Base-by-base conservation (phyloP, 2,797 vertebrate genomes). In the Anguilla megastoma region DNA sequence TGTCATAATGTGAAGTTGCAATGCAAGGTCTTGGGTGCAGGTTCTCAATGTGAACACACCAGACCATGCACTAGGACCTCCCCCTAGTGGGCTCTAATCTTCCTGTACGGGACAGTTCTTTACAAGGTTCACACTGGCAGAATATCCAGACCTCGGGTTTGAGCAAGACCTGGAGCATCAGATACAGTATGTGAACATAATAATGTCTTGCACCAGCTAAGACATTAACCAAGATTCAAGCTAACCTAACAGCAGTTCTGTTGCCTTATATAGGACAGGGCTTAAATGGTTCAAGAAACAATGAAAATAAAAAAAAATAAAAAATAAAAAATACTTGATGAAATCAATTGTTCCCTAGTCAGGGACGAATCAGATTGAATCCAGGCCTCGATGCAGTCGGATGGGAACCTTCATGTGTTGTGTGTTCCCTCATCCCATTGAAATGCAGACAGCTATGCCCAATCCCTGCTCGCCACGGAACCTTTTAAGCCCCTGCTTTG, bases 401-500 rank as follows among this genome's bases (percentile, higher is more conserved):
- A 82, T 48, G 82, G 82, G 60, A 85, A 24, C 1, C 18, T 71
- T 87, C 33, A n/a, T 84, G 79, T 21, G 76, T 83, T 83, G 79
- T 66, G 54, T 9, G 33, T 63, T 82, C 56, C 56, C 87, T 90
- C 85, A 85, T 92, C 91, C 89, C 88, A 63, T 74, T 90, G 88
- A 90, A 93, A 80, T 60, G 60, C 60, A 60, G 80, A 86, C 87
- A 91, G 88, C 58, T 45, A 84, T 82, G 88, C 89, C 92, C 91
- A 87, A 74, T 87, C 86, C 83, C 69, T 60, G 56, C 86, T 85
- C 85, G 66, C 92, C 90, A 88, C 91, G 90, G 91, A 88, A 90
- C 92, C 88, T 88, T 92, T 92, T 93, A 91, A 95, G 94, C 91
- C 93, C 91, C 3, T 48, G 36, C 85, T 33, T 66, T 86, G 88